Base-by-base conservation (phyloP, 2,113 vertebrate genomes). In the Channa maculata region DNA sequence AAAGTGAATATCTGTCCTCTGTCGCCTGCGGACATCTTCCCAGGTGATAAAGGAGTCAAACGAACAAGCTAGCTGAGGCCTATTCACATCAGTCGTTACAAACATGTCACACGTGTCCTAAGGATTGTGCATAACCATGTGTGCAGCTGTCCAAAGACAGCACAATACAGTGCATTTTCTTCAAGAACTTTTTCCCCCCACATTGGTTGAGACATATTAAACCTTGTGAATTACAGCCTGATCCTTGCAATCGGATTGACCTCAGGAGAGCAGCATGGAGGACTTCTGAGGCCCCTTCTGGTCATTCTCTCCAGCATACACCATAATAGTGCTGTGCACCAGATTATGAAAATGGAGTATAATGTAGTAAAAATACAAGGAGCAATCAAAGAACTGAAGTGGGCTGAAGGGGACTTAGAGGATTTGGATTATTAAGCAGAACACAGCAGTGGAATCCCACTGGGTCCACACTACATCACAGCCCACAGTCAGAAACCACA, bases 401-500 rank as follows among this genome's bases (percentile, higher is more conserved):
- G 85, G 91, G 90, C 88, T 84, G 78, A 80, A 70, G 83, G 88
- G 85, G 90, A 91, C 57, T 89, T 90, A 87, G 83, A 89, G 91
- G 92, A 92, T 93, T 93, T 92, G 86, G 87, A 92, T 92, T 93
- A 93, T 93, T 91, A 91, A 90, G 79, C 92, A 83, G 88, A 91
- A 92, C 88, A 91, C 86, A 94, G 88, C 88, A 89, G 78, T 66
- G 64, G 75, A 88, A 76, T 91, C 91, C 86, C 92, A 86, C 57
- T 46, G 79, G 87, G 76, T 62, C 77, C 36, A 6, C 63, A 70
- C 74, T 80, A 57, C 86, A 87, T 89, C 86, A 84, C 71, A 88
- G 77, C 54, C 76, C 75, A 71, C 77, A 86, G 77, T 72, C 80
- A 80, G 68, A 82, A 91, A 89, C 52, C 85, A 86, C 41, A 34